Evolutionary conservation across 2,888 invertebrate species (phyloP).

Genomic region (Diaperis boleti): DNA sequence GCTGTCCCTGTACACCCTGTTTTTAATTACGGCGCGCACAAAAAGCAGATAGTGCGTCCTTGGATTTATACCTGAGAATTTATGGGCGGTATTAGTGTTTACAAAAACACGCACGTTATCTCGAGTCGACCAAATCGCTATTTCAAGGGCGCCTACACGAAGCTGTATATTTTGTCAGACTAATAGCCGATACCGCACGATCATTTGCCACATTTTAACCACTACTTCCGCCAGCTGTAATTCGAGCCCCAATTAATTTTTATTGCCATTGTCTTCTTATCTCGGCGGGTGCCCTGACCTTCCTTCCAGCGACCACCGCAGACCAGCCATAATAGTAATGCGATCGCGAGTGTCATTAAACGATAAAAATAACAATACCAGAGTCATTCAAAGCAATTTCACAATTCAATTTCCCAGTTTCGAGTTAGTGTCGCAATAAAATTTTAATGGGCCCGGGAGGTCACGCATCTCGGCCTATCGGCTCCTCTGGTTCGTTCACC

Average conservation of each 20-base stretch:
- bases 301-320: not conserved
- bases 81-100: slow-evolving; percentile 25
- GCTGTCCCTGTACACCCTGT: too few relatives aligned
- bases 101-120: slow-evolving; percentile 24
- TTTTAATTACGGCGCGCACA: slow-evolving; percentile 9
- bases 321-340: slow-evolving; percentile 11
- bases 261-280: slow-evolving; percentile 14
- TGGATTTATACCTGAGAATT: slow-evolving; percentile 20
- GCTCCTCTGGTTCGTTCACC: too few relatives aligned
- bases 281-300: slow-evolving; percentile 11
- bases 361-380: slow-evolving; percentile 10
- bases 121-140: slow-evolving; percentile 8
- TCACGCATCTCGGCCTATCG: too few relatives aligned
- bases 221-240: too few relatives aligned
- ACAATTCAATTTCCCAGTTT: not conserved
- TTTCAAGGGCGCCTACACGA: slow-evolving; percentile 18
- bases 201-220: too few relatives aligned
- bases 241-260: too few relatives aligned
- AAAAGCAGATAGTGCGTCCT: slow-evolving; percentile 20
- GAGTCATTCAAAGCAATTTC: slow-evolving; percentile 3
- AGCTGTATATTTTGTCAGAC: too few relatives aligned
- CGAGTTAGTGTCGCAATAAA: not conserved
- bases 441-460: slow-evolving; percentile 15
- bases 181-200: too few relatives aligned
- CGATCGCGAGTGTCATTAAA: slow-evolving; percentile 6